These are phyloP conservation scores for Chaunax sp. DNA, from an alignment of 2,797 vertebrate species.

Conservation along the genomic window DNA sequence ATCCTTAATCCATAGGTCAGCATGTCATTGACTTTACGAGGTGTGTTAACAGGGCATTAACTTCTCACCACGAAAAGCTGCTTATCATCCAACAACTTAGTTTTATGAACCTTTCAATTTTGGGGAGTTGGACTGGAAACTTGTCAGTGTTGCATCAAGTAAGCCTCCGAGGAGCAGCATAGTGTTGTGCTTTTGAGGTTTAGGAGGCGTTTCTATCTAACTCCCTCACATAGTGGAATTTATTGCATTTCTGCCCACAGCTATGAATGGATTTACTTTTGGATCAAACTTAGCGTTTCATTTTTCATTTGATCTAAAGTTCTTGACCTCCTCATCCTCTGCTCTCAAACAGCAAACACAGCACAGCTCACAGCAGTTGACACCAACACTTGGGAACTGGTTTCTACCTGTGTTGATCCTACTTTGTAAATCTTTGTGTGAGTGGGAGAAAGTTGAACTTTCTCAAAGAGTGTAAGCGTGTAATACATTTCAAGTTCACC, in stretches of 20 bases:
- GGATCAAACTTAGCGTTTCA: slow-evolving; percentile 30
- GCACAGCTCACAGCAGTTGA: not conserved
- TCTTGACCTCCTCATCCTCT: slow-evolving; percentile 17
- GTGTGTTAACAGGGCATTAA: slow-evolving; percentile 23
- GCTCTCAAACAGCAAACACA: slow-evolving; percentile 17
- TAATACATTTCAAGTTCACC: not conserved
- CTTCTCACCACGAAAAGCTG: slow-evolving; percentile 32
- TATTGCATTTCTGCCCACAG: slow-evolving; percentile 5
- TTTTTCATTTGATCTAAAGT: slow-evolving; percentile 36
- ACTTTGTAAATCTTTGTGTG: not conserved
- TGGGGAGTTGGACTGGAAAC: slow-evolving; percentile 37
- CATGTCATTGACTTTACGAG: slow-evolving; percentile 14
- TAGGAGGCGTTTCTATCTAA: slow-evolving; percentile 49
- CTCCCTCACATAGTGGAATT: slow-evolving; percentile 22
- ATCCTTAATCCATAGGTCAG: slow-evolving; percentile 19
- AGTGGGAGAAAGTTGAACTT: not conserved
- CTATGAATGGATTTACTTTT: slow-evolving; percentile 27
- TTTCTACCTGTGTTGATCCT: not conserved
- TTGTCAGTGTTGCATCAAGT: slow-evolving; percentile 46
- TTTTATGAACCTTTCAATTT: slow-evolving; percentile 53
- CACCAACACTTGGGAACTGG: not conserved
- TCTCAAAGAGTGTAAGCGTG: not conserved
- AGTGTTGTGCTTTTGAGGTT: slow-evolving; percentile 24
- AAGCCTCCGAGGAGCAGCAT: slow-evolving; percentile 32
- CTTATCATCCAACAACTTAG: slow-evolving; percentile 30